phyloP scores from a whole-genome alignment of 2,888 invertebrate species.

The Spatulosminthurus flaviceps region DNA sequence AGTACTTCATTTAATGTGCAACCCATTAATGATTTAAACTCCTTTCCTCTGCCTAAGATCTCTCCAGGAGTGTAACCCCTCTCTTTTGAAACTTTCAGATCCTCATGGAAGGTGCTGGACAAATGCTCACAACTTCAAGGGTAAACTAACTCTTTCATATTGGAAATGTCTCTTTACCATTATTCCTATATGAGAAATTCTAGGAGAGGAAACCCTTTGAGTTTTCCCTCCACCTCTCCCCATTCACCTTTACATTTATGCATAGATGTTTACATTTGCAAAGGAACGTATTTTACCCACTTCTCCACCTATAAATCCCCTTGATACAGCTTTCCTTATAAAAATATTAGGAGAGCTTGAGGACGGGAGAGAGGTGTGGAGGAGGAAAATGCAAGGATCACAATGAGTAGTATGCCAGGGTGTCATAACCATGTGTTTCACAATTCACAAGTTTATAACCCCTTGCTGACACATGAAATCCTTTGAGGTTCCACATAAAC shows the following conservation, averaged over 20 bases:
- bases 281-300: neutral
- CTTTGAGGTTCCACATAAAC: constrained; percentile 36
- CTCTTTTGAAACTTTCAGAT: constrained; percentile 37
- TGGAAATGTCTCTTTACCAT: neutral
- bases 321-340: neutral
- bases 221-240: too few species aligned
- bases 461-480: constrained; percentile 36
- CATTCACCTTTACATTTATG: too few species aligned
- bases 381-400: neutral
- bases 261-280: neutral
- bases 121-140: constrained; percentile 29
- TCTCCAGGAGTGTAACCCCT: neutral
- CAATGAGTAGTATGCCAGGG: constrained; percentile 30
- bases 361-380: neutral
- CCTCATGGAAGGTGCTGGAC: constrained; percentile 44
- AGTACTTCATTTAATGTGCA: constrained; percentile 27
- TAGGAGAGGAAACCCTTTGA: too few species aligned
- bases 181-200: too few species aligned
- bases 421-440: constrained; percentile 45
- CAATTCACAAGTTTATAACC: constrained; percentile 43
- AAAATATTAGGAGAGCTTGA: neutral
- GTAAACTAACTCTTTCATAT: neutral
- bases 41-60: neutral
- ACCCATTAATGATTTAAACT: constrained; percentile 9
- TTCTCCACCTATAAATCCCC: neutral